phyloP scores from a whole-genome alignment of 2,113 vertebrate species.

The Paralichthys olivaceus region DNA sequence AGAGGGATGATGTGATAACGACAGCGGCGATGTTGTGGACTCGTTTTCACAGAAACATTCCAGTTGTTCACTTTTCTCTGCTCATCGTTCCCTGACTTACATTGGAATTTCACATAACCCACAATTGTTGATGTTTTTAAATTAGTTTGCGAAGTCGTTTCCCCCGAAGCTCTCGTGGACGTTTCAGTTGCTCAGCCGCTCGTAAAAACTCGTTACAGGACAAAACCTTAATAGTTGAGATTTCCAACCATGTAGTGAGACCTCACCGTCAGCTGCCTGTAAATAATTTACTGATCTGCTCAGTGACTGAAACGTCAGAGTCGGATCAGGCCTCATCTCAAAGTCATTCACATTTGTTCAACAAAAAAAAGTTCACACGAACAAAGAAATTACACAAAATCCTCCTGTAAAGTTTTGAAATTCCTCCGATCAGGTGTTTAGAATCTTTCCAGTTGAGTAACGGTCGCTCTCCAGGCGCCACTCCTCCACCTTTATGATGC shows the following conservation, averaged over 20 bases:
- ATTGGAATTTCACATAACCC: neutral
- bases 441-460: constrained; percentile 1
- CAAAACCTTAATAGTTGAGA: neutral
- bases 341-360: neutral
- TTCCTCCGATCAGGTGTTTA: too few species aligned
- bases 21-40: neutral
- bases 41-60: constrained; percentile 22
- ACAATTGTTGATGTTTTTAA: too few species aligned
- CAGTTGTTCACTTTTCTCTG: neutral
- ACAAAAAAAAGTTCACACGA: neutral
- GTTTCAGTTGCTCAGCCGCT: too few species aligned
- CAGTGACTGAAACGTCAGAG: constrained; percentile 3
- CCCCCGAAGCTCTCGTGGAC: too few species aligned
- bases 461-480: too few species aligned
- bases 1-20: too few species aligned
- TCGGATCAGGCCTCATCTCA: neutral
- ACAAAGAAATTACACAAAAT: too few species aligned
- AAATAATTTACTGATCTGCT: neutral
- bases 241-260: neutral
- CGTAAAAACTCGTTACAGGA: too few species aligned
- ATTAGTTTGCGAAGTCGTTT: too few species aligned
- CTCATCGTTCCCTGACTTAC: neutral
- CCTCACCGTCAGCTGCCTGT: neutral
- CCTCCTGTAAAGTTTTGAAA: neutral
- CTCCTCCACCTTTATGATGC: neutral